Conservation (phyloP, 2,888 invertebrate genomes). For the Alviniconcha strummeri region DNA sequence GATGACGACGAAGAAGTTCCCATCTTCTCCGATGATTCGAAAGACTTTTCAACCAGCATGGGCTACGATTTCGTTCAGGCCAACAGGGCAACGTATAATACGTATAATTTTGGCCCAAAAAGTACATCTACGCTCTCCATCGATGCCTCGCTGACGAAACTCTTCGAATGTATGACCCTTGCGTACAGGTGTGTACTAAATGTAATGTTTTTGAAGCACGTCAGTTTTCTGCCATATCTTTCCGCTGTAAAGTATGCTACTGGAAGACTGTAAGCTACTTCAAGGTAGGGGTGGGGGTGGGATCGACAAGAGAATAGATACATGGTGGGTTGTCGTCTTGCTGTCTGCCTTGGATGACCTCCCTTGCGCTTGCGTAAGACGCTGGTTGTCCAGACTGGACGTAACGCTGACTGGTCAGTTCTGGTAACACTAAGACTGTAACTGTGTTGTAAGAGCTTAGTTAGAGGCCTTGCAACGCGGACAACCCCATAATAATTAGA, state of each 20-base stretch:
- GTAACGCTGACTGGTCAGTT: no score
- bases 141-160: constrained; percentile 87
- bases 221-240: background rate
- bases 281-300: background rate
- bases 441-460: no score
- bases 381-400: no score
- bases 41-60: constrained; percentile 78
- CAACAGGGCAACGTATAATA: constrained; percentile 64
- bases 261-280: background rate
- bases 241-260: background rate
- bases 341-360: no score
- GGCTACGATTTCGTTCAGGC: constrained; percentile 61
- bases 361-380: no score
- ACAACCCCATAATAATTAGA: no score
- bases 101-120: constrained; percentile 70
- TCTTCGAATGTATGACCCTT: constrained; percentile 98
- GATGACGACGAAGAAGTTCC: constrained; percentile 82
- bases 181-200: constrained; percentile 83
- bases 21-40: constrained; percentile 40
- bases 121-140: constrained; percentile 56
- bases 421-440: no score
- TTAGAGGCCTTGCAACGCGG: no score
- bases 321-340: no score
- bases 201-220: background rate
- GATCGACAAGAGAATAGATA: no score